Base-by-base conservation (phyloP, 92 coral and sea anemone genomes). In the Scolanthus callimorphus region DNA sequence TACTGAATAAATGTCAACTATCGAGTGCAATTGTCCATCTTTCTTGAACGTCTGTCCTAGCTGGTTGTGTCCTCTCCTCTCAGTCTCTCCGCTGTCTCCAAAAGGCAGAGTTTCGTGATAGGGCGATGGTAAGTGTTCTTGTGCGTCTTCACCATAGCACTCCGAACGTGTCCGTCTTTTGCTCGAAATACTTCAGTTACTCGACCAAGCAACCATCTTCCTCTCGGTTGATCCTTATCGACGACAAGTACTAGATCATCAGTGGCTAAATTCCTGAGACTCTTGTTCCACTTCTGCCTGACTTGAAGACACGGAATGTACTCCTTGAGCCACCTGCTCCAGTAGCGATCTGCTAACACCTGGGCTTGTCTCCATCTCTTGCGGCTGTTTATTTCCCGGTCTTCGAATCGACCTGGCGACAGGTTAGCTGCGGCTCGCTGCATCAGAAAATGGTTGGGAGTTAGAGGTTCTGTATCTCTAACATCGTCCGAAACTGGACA, bases 121-220 rank as follows among this genome's bases (percentile, higher is more conserved):
- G 63, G 84, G 2, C 41, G 67, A 13, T 63, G 39, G n/a, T 46
- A 49, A 25, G 46, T 62, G 19, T 49, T 25, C 11, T 43, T 38
- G 48, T 65, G 59, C 9, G 82, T 80, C 46, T 64, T 65, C 38
- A 79, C 81, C 47, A 64, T 59, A 3, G 64, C 86, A 2, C 70
- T 73, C 6, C 77, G 62, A 10, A 80, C 82, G 13, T 65, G 47
- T 0, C 87, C 87, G 25, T 74, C 80, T 13, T 49, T 12, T 3
- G 77, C 72, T 2, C 80, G 75, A 63, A 60, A 77, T 28, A 44
- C 38, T 44, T 77, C 71, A 24, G 71, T 2, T 20, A 79, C 85
- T 29, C 79, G 77, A 3, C 70, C 85, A 17, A 84, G 69, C 46
- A 44, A 41, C 91, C 91, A 72, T 3, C 52, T 57, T 20, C 85